Evolutionary conservation across 2,797 vertebrate species (phyloP).

Genomic region (Chaenodraco wilsoni): DNA sequence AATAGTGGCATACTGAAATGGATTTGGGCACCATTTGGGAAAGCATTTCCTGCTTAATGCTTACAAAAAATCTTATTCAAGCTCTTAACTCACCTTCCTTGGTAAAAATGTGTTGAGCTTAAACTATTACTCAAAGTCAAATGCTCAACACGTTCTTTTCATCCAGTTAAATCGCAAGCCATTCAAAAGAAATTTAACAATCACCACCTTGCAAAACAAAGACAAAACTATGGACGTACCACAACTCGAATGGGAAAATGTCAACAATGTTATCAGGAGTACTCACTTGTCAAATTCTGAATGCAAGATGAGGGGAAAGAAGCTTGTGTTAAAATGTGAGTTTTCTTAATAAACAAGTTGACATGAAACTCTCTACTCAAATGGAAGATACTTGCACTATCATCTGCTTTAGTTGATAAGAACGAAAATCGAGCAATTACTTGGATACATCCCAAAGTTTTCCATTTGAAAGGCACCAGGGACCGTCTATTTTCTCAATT

Average conservation of each 20-base stretch:
- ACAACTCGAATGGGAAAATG: not conserved
- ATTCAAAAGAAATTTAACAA: conserved; percentile 63
- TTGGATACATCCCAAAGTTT: conserved; percentile 12
- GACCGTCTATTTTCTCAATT: conserved; percentile 2
- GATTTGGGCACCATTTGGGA: conserved; percentile 12
- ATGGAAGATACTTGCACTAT: not conserved
- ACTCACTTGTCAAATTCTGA: conserved; percentile 71
- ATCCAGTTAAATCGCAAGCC: conserved; percentile 74
- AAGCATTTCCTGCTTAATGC: conserved; percentile 49
- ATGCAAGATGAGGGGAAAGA: conserved; percentile 46
- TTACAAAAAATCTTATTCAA: conserved; percentile 12
- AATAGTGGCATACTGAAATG: not conserved
- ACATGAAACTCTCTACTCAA: conserved; percentile 1
- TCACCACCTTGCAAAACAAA: conserved; percentile 55
- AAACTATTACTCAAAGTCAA: conserved; percentile 56
- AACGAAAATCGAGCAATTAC: not conserved
- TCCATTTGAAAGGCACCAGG: not conserved
- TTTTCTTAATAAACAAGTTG: not conserved
- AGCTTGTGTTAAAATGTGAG: conserved; percentile 23
- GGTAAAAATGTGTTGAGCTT: conserved; percentile 44
- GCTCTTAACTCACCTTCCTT: conserved; percentile 78
- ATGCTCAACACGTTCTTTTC: conserved; percentile 74
- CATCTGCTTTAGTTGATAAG: not conserved
- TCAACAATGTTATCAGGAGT: conserved; percentile 10
- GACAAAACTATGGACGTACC: not conserved